These are phyloP conservation scores for Indicator indicator DNA, from an alignment of 2,113 vertebrate genomes.

Conservation along the genomic window DNA sequence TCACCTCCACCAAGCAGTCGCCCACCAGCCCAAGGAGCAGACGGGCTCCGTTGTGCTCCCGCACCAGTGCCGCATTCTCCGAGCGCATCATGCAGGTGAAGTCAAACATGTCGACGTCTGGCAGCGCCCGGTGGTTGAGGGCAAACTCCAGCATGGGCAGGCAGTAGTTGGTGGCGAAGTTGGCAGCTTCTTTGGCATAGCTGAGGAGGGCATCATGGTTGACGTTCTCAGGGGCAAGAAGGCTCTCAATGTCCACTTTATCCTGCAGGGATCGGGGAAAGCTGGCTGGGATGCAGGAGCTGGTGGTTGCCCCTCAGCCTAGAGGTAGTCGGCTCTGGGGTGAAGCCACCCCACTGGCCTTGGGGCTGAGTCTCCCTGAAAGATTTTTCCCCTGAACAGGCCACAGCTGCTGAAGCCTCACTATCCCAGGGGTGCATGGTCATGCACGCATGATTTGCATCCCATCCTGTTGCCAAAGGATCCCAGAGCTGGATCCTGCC, in stretches of 20 bases:
- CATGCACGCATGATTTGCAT: not conserved
- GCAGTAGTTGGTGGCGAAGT: slow-evolving; percentile 81
- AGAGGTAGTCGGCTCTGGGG: not conserved
- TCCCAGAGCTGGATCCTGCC: not conserved
- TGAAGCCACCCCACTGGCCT: not conserved
- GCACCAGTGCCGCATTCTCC: slow-evolving; percentile 84
- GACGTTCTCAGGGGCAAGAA: slow-evolving; percentile 81
- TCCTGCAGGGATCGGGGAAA: slow-evolving; percentile 70
- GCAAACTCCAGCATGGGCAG: slow-evolving; percentile 84
- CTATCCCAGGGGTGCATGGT: too few relatives aligned
- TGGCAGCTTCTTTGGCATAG: slow-evolving; percentile 83
- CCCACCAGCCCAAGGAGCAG: slow-evolving; percentile 86
- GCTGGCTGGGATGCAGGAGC: not conserved
- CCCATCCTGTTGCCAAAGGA: not conserved
- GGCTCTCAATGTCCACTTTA: slow-evolving; percentile 73
- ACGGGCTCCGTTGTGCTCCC: slow-evolving; percentile 77
- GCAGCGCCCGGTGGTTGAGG: slow-evolving; percentile 64
- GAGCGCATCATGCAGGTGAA: slow-evolving; percentile 91
- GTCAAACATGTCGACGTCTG: slow-evolving; percentile 88
- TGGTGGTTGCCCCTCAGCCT: not conserved
- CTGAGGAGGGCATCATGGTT: slow-evolving; percentile 75
- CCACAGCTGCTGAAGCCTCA: not conserved
- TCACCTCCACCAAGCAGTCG: slow-evolving; percentile 94
- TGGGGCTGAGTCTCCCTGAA: not conserved
- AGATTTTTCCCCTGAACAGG: not conserved